Conservation (phyloP, 1,140 invertebrate species). For the Acyrthosiphon pisum region DNA sequence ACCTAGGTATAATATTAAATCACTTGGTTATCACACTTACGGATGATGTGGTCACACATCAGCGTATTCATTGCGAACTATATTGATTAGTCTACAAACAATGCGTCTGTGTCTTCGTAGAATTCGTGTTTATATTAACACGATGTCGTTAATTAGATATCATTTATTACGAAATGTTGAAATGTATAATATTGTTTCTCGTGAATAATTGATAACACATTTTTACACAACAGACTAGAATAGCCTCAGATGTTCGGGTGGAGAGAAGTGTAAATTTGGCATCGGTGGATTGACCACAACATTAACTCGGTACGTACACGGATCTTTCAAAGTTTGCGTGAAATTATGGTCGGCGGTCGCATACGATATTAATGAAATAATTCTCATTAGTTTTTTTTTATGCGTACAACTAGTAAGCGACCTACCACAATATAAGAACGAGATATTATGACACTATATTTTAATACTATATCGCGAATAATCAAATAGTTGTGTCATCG, state of each 20-base stretch:
- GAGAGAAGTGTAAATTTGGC: too few relatives aligned
- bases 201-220: too few relatives aligned
- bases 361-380: not conserved
- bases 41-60: not conserved
- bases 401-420: too few relatives aligned
- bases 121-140: not conserved
- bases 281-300: not conserved
- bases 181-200: not conserved
- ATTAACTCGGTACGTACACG: not conserved
- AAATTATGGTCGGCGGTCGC: fast-evolving
- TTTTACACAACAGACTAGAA: not conserved
- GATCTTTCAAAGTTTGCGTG: not conserved
- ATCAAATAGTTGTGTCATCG: not conserved
- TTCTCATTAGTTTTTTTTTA: not conserved
- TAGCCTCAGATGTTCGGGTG: not conserved
- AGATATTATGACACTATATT: not conserved
- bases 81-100: not conserved
- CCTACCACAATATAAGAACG: not conserved
- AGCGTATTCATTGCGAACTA: not conserved
- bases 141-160: fast-evolving
- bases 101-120: not conserved
- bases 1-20: not conserved
- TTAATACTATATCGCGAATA: not conserved
- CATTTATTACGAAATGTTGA: not conserved
- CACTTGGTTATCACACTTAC: not conserved